Evolutionary conservation across 2,113 vertebrate genomes (phyloP), one percentile per base, ranked within the genome.

Genomic region (Danionella cerebrum): DNA sequence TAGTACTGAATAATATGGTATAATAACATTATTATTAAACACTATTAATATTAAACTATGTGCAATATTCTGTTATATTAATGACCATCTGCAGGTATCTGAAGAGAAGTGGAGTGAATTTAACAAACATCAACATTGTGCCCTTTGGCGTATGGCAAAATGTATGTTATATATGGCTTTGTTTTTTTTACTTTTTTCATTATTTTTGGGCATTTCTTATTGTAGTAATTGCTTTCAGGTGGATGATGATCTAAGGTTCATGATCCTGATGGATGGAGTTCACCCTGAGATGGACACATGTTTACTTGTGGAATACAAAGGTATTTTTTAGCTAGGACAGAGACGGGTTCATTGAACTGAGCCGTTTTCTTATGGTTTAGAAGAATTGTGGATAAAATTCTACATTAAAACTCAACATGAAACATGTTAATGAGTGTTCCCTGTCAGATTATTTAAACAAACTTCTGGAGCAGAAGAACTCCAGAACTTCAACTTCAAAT

Each of bases 251-350:
- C 77, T 92, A 39, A 82, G 89, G 27, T 91, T 91, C 38, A 91
- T 92, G 89, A 91, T 92, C 77, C 63, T 91, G 47, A 91, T 90
- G 90, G 90, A 92, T 13, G 89, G 87, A 0, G 57, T 91, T 55
- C 90, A 89, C 63, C 90, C 90, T 18, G 90, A 91, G 78, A 88
- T 92, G 84, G 90, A 92, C 76, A 91, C 90, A 0, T 92, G 90
- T 62, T 85, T 91, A 66, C 89, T 91, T 1, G 83, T 90, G 69
- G 88, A 92, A 33, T 92, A 91, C 73, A 91, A 91, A 86, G 90
- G 90, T 90, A 73, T 13, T 33, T 33, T 33, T n/a, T n/a, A n/a
- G n/a, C n/a, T n/a, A n/a, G n/a, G n/a, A n/a, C n/a, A n/a, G n/a
- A n/a, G n/a, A n/a, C n/a, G n/a, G n/a, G n/a, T n/a, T n/a, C n/a